Percentiles rank a stretch among this genome's conserved stretches.
These are phyloP conservation scores for Troilus luridus DNA, from an alignment of 2,888 invertebrate genomes.

Conservation along the genomic window DNA sequence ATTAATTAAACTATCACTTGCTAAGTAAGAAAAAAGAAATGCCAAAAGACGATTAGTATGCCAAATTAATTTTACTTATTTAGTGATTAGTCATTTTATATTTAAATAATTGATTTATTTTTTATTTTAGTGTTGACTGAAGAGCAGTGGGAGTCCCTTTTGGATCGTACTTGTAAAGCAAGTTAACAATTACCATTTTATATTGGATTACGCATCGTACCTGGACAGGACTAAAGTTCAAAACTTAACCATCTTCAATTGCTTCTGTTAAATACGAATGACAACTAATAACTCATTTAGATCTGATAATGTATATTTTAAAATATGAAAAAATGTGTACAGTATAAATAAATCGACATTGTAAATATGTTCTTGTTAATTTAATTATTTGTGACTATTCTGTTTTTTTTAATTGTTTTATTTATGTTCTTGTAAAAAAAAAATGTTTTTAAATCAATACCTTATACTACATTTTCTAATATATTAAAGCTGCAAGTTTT, in stretches of 20 bases:
- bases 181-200: neutral
- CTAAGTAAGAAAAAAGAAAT: too few species aligned
- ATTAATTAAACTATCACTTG: too few species aligned
- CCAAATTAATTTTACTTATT: too few species aligned
- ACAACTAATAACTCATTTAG: neutral
- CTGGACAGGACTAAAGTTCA: neutral
- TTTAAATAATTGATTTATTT: conserved; percentile 56
- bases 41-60: too few species aligned
- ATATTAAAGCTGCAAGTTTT: neutral
- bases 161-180: conserved; percentile 68
- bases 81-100: conserved; percentile 10
- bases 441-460: neutral
- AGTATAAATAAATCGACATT: neutral
- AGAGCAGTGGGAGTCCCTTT: conserved; percentile 69
- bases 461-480: neutral
- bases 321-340: neutral
- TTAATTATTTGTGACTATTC: neutral
- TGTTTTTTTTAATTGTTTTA: neutral
- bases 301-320: neutral
- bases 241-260: neutral
- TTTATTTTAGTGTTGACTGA: conserved; percentile 69
- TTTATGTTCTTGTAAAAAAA: neutral
- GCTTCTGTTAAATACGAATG: neutral
- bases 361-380: conserved; percentile 1
- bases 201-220: neutral